Base-by-base conservation (phyloP, 1,140 invertebrate species). In the Harpegnathos saltator region DNA sequence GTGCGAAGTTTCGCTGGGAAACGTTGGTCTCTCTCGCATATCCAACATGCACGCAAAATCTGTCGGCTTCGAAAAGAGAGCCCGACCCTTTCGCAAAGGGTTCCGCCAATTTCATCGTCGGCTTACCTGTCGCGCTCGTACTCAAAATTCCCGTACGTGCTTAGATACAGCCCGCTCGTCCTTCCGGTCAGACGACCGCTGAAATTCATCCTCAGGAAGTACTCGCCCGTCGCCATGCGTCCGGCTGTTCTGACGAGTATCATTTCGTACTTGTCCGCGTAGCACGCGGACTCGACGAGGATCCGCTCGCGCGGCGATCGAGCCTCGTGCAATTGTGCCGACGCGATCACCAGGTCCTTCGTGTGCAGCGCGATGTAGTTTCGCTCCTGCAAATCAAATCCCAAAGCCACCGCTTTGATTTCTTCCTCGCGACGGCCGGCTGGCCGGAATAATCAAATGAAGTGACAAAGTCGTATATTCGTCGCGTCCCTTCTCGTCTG, bases 61-160 rank as follows among this genome's bases (percentile, higher is more conserved):
- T 44, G 7, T 44, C 38, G 38, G 38, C 11, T 44, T 44, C 7
- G 0, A 44, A 44, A 11, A 11, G 9, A 44, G 38, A 11, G 9
- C 11, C 11, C 38, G 38, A 44, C 11, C 11, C 38, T 9, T 44
- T 11, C 3, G 11, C 9, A 9, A 44, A 44, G n/a, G n/a, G 11
- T 44, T 5, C 38, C 38, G 0, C 0, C 11, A 44, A 74, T n/a
- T 59, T 14, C 1, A 19, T 68, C 61, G 29, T 59, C 58, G 65
- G 33, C 29, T 95, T 93, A 97, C 97, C 95, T 96, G 22, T 80
- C 29, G 84, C 95, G 96, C 50, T 94, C 90, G 54, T 96, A 9
- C 11, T 9, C 95, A 19, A 94, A 95, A 86, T 97, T 96, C 11
- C 94, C 93, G 90, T 98, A 98, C 17, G 95, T 96, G 91, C 97